phyloP scores from a whole-genome alignment of 2,888 invertebrate genomes.

The Flexamia atlantica region DNA sequence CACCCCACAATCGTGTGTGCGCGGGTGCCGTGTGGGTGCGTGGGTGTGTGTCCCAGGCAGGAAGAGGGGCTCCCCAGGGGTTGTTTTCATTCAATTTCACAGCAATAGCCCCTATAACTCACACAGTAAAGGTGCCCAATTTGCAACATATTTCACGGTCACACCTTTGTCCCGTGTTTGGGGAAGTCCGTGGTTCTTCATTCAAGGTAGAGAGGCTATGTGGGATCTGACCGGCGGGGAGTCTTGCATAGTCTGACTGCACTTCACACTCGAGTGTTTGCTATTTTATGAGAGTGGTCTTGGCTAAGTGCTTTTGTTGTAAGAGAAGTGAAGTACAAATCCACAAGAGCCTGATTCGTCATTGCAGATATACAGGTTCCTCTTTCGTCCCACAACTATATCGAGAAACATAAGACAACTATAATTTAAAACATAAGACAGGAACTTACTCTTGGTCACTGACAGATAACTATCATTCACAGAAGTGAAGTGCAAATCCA shows the following conservation, averaged over 20 bases:
- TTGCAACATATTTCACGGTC: conserved; percentile 58
- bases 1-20: neutral
- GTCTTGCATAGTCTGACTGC: neutral
- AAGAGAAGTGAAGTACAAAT: no score
- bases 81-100: conserved; percentile 59
- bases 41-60: conserved; percentile 20
- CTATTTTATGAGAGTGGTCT: no score
- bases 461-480: no score
- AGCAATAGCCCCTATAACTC: conserved; percentile 55
- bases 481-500: no score
- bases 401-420: no score
- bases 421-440: no score
- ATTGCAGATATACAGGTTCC: no score
- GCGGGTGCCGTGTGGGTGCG: conserved; percentile 18
- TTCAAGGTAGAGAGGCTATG: neutral
- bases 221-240: neutral
- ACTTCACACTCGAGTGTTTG: no score
- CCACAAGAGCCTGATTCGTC: no score
- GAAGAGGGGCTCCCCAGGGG: conserved; percentile 49
- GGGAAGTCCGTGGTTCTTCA: conserved; percentile 36
- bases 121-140: conserved; percentile 14
- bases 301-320: no score
- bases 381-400: no score
- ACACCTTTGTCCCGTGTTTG: conserved; percentile 54
- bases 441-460: no score